Base-by-base conservation (phyloP, 2,888 invertebrate species). In the Cacoxenus indagator region DNA sequence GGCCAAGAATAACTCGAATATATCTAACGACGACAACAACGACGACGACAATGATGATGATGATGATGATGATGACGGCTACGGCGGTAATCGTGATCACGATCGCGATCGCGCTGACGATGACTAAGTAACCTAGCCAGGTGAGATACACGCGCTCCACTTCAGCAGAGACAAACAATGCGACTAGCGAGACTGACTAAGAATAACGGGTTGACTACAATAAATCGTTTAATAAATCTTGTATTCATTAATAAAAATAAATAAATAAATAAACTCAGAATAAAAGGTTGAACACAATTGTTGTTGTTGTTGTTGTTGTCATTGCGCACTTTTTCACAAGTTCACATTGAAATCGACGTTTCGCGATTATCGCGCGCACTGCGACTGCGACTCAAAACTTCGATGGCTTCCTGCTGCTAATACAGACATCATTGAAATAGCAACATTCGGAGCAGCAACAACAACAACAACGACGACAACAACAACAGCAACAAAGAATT, bases 341-440 rank as follows among this genome's bases (percentile, higher is more conserved):
- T 65, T 57, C 59, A 48, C 46, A 57, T 51, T 61, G 69, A 64
- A 57, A 27, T 55, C 64, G 54, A 55, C 22, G 68, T 46, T 64
- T 59, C 46, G 66, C 69, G 57, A 67, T 66, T 68, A 68, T 68
- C 64, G 67, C 61, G 31, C 65, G 22, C 54, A 17, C 29, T 26
- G 51, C 29, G n/a, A n/a, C n/a, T n/a, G n/a, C 37, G 51, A 59
- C 37, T 67, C 6, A 24, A 17, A 31, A 64, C 65, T 70, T 26
- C 31, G 19, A 9, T 68, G 71, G 78, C 82, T 78, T 82, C 81
- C 78, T 82, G 82, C 81, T 82, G 78, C 80, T 78, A 80, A 81
- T 74, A 79, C 75, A 78, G 82, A 78, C 76, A 79, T 78, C 76
- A 76, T 66, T 74, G 51, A 71, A 70, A 73, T 73, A 71, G 73